Base-by-base conservation (phyloP, 2,888 invertebrate species). In the Tribolium freemani region DNA sequence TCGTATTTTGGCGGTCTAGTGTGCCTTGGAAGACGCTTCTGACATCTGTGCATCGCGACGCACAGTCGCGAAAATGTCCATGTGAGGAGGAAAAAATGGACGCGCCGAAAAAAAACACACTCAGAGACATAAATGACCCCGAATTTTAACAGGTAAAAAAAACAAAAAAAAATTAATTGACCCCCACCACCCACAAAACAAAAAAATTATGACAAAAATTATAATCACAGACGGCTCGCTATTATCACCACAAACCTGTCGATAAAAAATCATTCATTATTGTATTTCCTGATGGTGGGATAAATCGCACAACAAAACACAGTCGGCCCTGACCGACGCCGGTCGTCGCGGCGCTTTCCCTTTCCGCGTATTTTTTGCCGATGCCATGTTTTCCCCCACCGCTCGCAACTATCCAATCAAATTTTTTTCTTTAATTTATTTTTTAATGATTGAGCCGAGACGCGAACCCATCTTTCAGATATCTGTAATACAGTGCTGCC, bases 1-100 rank as follows among this genome's bases (percentile, higher is more conserved):
- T 82, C 78, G 82, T 83, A 83, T 83, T 81, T 79, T 83, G 82
- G 83, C 84, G 83, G 84, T 80, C 79, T 77, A 76, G 78, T 79
- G 81, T 82, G 81, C 79, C 80, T 79, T 81, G 79, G 72, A 75
- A 71, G 69, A 69, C 72, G 71, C 76, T 72, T 76, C 77, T 75
- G 76, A 76, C 76, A 74, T 77, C 77, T 77, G 69, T 66, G 69
- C 76, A 74, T 58, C 75, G 76, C 77, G 77, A 75, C 77, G 75
- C 69, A 61, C 69, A 72, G 68, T 74, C 72, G 73, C 75, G 72
- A 76, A 73, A 72, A 79, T 78, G 78, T 75, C 75, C 64, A 71
- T 76, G 74, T 77, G 76, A 73, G 73, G 69, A 75, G 61, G 56
- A 71, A 73, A 77, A 76, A 76, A 78, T 78, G 79, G 78, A 79